Conservation (phyloP, 2,797 vertebrate species). For the Eupleurogrammus muticus region DNA sequence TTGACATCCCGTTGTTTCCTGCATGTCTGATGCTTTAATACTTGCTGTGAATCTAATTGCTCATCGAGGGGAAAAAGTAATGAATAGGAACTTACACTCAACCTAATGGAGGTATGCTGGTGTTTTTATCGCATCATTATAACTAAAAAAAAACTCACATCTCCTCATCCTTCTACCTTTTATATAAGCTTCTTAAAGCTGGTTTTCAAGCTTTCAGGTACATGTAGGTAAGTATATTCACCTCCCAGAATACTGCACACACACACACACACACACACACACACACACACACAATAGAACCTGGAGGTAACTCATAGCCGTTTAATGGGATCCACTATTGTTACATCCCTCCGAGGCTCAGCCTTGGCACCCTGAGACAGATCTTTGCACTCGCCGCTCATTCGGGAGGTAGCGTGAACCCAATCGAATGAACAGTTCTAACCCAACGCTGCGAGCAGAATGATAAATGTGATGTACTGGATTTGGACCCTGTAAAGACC, state of each 20-base stretch:
- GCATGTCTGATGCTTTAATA: constrained; percentile 18
- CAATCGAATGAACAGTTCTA: no score
- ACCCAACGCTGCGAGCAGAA: no score
- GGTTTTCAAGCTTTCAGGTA: not conserved
- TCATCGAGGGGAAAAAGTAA: constrained; percentile 23
- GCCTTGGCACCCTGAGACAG: not conserved
- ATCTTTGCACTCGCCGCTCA: not conserved
- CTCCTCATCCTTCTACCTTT: not conserved
- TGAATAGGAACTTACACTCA: constrained; percentile 12
- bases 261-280: not conserved
- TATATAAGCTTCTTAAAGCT: not conserved
- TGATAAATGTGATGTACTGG: no score
- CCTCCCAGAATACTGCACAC: not conserved
- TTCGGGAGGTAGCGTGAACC: not conserved
- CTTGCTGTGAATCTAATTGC: constrained; percentile 43
- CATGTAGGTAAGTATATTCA: not conserved
- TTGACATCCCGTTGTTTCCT: constrained; percentile 42
- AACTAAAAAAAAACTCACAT: not conserved
- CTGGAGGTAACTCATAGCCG: no score
- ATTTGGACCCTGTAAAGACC: no score
- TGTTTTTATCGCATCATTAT: constrained; percentile 30
- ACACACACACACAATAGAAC: not conserved
- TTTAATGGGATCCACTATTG: not conserved
- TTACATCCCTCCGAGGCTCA: not conserved
- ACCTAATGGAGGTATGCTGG: constrained; percentile 18